phyloP scores from a whole-genome alignment of 2,888 invertebrate species.

The Drosophila anomalata region DNA sequence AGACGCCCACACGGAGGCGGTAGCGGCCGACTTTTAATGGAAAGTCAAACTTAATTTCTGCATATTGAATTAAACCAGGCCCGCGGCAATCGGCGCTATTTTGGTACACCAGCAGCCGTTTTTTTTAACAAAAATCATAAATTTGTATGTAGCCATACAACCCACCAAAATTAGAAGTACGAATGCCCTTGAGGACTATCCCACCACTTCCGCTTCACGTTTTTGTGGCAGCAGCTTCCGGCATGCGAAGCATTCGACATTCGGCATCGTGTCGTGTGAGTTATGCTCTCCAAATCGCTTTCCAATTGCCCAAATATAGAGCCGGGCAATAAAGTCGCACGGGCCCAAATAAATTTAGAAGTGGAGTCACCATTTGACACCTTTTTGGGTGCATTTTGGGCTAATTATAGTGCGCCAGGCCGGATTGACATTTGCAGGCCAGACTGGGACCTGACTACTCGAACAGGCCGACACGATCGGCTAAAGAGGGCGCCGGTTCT shows the following conservation, averaged over 20 bases:
- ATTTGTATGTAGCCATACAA: slow-evolving; percentile 1
- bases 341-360: neutral
- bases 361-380: slow-evolving; percentile 40
- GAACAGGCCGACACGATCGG: slow-evolving; percentile 14
- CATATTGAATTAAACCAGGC: slow-evolving; percentile 66
- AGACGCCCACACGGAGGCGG: slow-evolving; percentile 33
- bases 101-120: slow-evolving; percentile 33
- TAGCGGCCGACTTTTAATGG: slow-evolving; percentile 65
- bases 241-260: slow-evolving; percentile 48
- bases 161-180: neutral
- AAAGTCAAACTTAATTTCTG: slow-evolving; percentile 77
- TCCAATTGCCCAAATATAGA: slow-evolving; percentile 69
- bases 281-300: slow-evolving; percentile 55
- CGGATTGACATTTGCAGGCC: slow-evolving; percentile 68
- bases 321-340: slow-evolving; percentile 10
- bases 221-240: slow-evolving; percentile 59
- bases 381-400: slow-evolving; percentile 41
- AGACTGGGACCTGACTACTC: slow-evolving; percentile 18
- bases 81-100: slow-evolving; percentile 40
- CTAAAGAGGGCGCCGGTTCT: slow-evolving; percentile 51
- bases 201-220: slow-evolving; percentile 61
- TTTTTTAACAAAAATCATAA: neutral
- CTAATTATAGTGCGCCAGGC: slow-evolving; percentile 65
- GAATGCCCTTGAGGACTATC: slow-evolving; percentile 68
- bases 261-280: slow-evolving; percentile 57